These are phyloP conservation scores for Melanerpes formicivorus DNA, from an alignment of 2,113 vertebrate species.

Conservation along the genomic window DNA sequence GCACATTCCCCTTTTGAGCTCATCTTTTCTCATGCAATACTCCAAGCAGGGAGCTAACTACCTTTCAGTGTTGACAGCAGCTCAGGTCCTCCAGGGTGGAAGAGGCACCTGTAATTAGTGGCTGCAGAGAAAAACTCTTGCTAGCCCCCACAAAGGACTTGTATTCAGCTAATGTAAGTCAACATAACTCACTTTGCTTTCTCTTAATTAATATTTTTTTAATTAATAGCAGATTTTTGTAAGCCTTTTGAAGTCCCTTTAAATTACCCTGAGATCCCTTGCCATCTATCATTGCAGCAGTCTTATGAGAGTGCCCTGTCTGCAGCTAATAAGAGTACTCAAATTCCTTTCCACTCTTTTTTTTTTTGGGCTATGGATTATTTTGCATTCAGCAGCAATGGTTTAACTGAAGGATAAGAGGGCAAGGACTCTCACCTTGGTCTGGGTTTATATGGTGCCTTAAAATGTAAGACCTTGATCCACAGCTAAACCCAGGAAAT, in stretches of 20 bases:
- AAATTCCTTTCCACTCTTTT: neutral
- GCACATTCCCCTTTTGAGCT: neutral
- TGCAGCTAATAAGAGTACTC: neutral
- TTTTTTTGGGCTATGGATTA: neutral
- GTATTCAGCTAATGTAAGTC: neutral
- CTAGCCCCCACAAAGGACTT: neutral
- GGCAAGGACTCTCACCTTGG: constrained; percentile 35
- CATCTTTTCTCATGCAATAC: neutral
- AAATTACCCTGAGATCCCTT: neutral
- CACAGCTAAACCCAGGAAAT: constrained; percentile 40
- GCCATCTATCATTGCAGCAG: neutral
- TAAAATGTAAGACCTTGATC: constrained; percentile 50
- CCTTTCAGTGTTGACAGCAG: neutral
- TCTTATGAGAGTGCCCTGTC: neutral
- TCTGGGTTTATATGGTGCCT: constrained; percentile 38
- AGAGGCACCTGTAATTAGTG: neutral
- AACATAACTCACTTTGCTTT: neutral
- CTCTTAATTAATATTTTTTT: neutral
- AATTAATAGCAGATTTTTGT: neutral
- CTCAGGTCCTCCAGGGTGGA: neutral
- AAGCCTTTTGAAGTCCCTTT: neutral
- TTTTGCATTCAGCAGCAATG: neutral
- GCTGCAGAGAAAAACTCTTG: neutral
- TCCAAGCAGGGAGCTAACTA: neutral
- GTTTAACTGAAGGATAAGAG: constrained; percentile 32